Base-by-base conservation (phyloP, 2,113 vertebrate genomes). In the Nerophis ophidion region DNA sequence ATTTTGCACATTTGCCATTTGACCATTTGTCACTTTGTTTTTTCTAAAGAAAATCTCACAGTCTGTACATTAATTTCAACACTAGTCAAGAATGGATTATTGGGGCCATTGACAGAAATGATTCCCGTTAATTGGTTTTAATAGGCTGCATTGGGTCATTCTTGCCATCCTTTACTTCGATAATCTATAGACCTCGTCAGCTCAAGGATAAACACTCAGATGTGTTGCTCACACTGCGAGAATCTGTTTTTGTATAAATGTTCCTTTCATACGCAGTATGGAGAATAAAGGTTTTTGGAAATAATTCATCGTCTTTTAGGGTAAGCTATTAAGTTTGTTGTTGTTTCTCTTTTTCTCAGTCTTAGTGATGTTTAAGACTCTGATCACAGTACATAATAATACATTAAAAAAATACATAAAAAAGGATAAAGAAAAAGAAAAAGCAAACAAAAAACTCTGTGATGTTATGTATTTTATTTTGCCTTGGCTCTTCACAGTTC, bases 321-420 rank as follows among this genome's bases (percentile, higher is more conserved):
- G 93, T 92, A 92, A 93, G 90, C 88, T 93, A 91, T 93, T 93
- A 94, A 93, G 92, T 90, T 81, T 68, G 77, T 80, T 80, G 77
- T 81, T 72, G 88, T 91, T 94, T 82, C 80, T 87, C 83, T 95
- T 91, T 86, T 92, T 90, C 91, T 89, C 86, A 85, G 73, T 97
- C 93, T 94, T 94, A 92, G 91, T 95, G 93, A 90, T 93, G 90
- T 93, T 92, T 90, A 93, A 93, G 94, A 98, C 94, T 89, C 90
- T 58, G 90, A 93, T 93, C 90, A 90, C 81, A 82, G 79, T 86
- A 85, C 88, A 86, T 93, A 26, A 93, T 82, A 91, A 93, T 85
- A 89, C 76, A 69, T 76, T 73, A 63, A 74, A 76, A 80, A 75
- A 26, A 26, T 26, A 26, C 26, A 26, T 26, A 77, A 77, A 78